Evolutionary conservation across 2,888 invertebrate species (phyloP).

Genomic region (Sceliomorpha sp.): DNA sequence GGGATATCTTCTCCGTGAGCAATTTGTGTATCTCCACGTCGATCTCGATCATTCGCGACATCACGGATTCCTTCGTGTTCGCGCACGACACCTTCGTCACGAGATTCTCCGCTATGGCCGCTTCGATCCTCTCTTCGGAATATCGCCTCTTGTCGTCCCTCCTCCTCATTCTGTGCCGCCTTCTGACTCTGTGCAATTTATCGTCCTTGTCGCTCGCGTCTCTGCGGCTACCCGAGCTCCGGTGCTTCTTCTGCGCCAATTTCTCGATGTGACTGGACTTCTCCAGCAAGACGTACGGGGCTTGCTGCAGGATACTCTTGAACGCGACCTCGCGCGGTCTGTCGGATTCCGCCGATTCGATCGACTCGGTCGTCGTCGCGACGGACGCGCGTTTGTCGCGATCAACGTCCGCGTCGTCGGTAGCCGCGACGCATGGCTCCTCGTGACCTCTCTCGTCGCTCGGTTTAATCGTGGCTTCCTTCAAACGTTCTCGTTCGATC

Average conservation of each 20-base stretch:
- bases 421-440: no score
- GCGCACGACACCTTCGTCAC: slow-evolving; percentile 56
- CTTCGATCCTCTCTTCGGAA: slow-evolving; percentile 57
- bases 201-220: slow-evolving; percentile 37
- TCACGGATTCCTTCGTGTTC: slow-evolving; percentile 73
- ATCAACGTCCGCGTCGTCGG: no score
- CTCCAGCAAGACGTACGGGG: slow-evolving; percentile 54
- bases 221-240: background rate
- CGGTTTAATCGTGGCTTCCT: no score
- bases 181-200: slow-evolving; percentile 59
- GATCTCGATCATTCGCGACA: slow-evolving; percentile 84
- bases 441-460: no score
- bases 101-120: slow-evolving; percentile 47
- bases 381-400: no score
- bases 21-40: slow-evolving; percentile 83
- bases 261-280: slow-evolving; percentile 52
- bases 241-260: slow-evolving; percentile 18
- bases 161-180: slow-evolving; percentile 61
- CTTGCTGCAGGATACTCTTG: slow-evolving; percentile 49
- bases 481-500: no score
- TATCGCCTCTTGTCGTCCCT: slow-evolving; percentile 39
- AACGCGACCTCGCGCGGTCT: slow-evolving; percentile 16
- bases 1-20: slow-evolving; percentile 83
- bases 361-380: slow-evolving; percentile 3
- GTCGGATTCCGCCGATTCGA: background rate